Evolutionary conservation across 37 sponge, comb jelly and placozoan species (phyloP), one percentile per base, ranked within the genome.

Genomic region (Hormiphora californensis): DNA sequence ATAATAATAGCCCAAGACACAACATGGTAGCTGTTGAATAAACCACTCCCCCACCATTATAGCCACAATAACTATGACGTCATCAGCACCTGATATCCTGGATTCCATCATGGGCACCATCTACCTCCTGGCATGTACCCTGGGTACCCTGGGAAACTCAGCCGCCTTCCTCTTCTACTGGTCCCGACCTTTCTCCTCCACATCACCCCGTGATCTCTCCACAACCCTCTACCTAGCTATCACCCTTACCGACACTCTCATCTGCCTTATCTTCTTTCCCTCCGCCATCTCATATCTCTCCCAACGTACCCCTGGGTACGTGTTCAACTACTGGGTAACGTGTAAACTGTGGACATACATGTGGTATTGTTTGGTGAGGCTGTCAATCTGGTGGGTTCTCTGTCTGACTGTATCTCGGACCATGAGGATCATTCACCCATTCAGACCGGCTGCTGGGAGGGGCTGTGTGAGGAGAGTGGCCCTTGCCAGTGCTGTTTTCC

Each of bases 201-300:
- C n/a, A n/a, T n/a, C n/a, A n/a, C n/a, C 61, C n/a, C 61, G 61
- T 57, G 61, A 57, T 30, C 61, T 57, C 9, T 28, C 30, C 61
- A 57, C 30, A 23, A 5, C 27, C 61, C 61, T 57, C 61, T 57
- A 57, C 61, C 61, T 28, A 30, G 30, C 27, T 4, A 57, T 57
- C 7, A 57, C 61, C 3, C 61, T 57, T 5, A 57, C 9, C n/a
- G 61, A 57, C 61, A 28, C 27, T 30, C 61, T 57, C 61, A 57
- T 57, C 61, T 28, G 61, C 23, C 27, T 4, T 57, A 23, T 57
- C n/a, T 28, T 57, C 61, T 30, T 57, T 30, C 61, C 61, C 3
- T 5, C 3, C 61, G 61, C 30, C 3, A 12, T 57, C 3, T 5
- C 17, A 28, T 57, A 28, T 12, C 61, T 57, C 61, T 30, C 30